These are phyloP conservation scores for Drosophila subquinaria DNA, from an alignment of 2,888 invertebrate genomes.

Conservation along the genomic window DNA sequence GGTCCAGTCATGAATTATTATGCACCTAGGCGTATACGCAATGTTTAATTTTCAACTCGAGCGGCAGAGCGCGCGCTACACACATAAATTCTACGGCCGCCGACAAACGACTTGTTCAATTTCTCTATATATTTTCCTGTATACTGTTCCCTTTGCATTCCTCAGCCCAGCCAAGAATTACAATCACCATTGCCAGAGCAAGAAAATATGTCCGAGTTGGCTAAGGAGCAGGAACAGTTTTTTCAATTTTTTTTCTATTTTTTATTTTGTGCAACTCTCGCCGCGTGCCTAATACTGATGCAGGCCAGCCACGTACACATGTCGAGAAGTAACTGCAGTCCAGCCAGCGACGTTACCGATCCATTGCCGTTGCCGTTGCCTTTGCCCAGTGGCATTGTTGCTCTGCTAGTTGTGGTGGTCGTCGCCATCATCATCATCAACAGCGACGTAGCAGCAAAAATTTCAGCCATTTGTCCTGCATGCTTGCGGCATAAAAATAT, in stretches of 20 bases:
- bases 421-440: slow-evolving; percentile 67
- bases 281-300: slow-evolving; percentile 50
- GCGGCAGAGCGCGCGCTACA: slow-evolving; percentile 46
- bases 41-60: slow-evolving; percentile 81
- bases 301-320: slow-evolving; percentile 77
- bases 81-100: slow-evolving; percentile 77
- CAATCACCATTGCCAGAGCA: slow-evolving; percentile 34
- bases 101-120: slow-evolving; percentile 82
- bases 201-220: slow-evolving; percentile 57
- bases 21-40: slow-evolving; percentile 82
- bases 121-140: slow-evolving; percentile 61
- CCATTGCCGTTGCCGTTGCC: slow-evolving; percentile 13
- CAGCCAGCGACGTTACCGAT: slow-evolving; percentile 43
- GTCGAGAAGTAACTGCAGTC: slow-evolving; percentile 77
- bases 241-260: slow-evolving; percentile 3
- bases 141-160: background rate
- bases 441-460: slow-evolving; percentile 68
- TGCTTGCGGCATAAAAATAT: slow-evolving; percentile 84
- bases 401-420: slow-evolving; percentile 48
- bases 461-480: slow-evolving; percentile 81
- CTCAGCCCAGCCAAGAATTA: slow-evolving; percentile 2
- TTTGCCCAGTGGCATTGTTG: slow-evolving; percentile 35
- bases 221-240: slow-evolving; percentile 57
- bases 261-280: slow-evolving; percentile 12
- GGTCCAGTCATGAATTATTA: slow-evolving; percentile 75